These are phyloP conservation scores for Apodemus agrarius DNA, from an alignment of 2,797 vertebrate genomes.

Conservation along the genomic window DNA sequence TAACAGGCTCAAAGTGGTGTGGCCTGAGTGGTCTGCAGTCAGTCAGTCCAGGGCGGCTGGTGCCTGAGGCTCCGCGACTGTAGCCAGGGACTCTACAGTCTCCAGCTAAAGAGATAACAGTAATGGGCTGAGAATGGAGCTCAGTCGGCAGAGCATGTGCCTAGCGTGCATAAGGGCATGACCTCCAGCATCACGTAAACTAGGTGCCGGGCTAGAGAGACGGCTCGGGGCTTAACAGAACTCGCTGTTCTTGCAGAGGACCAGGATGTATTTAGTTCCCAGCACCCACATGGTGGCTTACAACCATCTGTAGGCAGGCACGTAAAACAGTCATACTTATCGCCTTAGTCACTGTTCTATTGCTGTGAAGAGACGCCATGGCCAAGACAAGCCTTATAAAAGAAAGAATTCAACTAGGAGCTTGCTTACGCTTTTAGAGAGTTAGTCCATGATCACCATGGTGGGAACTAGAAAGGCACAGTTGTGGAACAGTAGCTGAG, in stretches of 20 bases:
- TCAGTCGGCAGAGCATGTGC: background rate
- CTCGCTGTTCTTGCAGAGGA: background rate
- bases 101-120: background rate
- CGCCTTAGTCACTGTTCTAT: background rate
- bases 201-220: background rate
- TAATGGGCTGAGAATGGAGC: background rate
- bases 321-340: background rate
- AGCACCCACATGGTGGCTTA: background rate
- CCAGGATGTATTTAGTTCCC: background rate
- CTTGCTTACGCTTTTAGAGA: background rate
- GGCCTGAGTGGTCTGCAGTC: background rate
- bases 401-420: background rate
- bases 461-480: background rate
- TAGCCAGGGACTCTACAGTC: background rate
- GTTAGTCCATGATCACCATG: background rate
- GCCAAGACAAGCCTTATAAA: background rate
- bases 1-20: background rate
- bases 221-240: background rate
- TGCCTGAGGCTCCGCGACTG: background rate
- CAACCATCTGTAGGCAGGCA: background rate
- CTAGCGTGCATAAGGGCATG: too few relatives aligned
- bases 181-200: background rate
- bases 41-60: too few relatives aligned
- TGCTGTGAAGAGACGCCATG: background rate
- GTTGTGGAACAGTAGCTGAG: background rate